Conservation (phyloP, 2,113 vertebrate genomes). For the Saimiri boliviensis region DNA sequence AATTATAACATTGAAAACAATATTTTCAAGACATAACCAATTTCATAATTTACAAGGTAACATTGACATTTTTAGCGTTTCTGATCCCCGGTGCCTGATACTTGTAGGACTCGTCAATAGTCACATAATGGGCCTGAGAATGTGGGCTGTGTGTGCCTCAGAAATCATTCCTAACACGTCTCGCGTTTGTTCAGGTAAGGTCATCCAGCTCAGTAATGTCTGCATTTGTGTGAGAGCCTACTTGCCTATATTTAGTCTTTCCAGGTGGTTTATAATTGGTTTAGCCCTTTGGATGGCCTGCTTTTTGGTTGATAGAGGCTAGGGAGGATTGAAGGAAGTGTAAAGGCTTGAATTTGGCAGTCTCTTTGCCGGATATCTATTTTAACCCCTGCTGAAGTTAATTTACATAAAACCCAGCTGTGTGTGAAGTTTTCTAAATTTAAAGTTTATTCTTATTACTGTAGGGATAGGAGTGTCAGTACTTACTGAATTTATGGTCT, state of each 20-base stretch:
- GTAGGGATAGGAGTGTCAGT: constrained; percentile 38
- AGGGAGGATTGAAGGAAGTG: constrained; percentile 43
- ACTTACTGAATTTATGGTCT: constrained; percentile 12
- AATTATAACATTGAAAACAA: not conserved
- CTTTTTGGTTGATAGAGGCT: not conserved
- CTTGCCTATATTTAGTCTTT: not conserved
- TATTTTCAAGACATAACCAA: not conserved
- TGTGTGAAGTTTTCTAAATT: constrained; percentile 56
- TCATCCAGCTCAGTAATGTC: not conserved
- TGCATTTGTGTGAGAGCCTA: not conserved
- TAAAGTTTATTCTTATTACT: constrained; percentile 47
- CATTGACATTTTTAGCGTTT: not conserved
- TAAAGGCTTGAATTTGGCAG: constrained; percentile 21
- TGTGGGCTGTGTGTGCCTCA: not conserved
- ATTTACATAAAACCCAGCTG: constrained; percentile 74
- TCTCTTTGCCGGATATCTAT: constrained; percentile 64
- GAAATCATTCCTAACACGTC: not conserved
- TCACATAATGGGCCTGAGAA: not conserved
- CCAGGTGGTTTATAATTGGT: not conserved
- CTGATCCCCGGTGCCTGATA: not conserved
- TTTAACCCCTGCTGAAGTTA: constrained; percentile 60
- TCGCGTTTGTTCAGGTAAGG: not conserved
- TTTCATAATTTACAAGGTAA: not conserved
- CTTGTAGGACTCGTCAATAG: not conserved
- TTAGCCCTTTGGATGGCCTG: not conserved